Evolutionary conservation across 64 coral and sea anemone genomes (phyloP).

Genomic region (Actinia equina): DNA sequence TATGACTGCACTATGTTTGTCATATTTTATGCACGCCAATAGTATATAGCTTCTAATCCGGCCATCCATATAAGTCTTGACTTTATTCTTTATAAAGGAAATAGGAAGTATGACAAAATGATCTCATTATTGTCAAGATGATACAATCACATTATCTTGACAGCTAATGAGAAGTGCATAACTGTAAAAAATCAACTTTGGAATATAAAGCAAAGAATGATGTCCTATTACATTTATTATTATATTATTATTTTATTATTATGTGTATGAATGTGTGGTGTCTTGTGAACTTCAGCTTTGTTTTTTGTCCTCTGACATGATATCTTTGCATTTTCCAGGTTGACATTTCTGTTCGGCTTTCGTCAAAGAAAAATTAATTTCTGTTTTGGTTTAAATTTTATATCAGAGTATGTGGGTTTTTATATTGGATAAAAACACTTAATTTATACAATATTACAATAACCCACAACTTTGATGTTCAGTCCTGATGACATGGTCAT

Average conservation of each 20-base stretch:
- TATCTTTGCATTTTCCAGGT: too few relatives aligned
- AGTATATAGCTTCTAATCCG: not conserved
- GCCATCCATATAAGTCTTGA: too few relatives aligned
- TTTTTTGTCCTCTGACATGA: too few relatives aligned
- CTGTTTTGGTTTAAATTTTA: too few relatives aligned
- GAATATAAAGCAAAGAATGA: not conserved
- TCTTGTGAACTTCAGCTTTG: too few relatives aligned
- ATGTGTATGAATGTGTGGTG: too few relatives aligned
- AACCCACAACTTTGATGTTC: not conserved
- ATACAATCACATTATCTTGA: not conserved
- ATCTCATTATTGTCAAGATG: not conserved
- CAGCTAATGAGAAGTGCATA: not conserved
- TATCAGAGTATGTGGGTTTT: too few relatives aligned
- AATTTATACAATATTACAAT: not conserved
- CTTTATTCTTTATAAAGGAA: not conserved
- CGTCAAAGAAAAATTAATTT: too few relatives aligned
- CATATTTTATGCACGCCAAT: not conserved
- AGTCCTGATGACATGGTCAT: not conserved
- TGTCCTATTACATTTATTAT: too few relatives aligned
- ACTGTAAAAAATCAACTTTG: not conserved
- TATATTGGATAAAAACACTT: not conserved
- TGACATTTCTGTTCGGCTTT: too few relatives aligned
- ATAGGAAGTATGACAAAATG: slow-evolving; percentile 1
- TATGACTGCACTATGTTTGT: not conserved
- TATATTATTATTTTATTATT: too few relatives aligned